Evolutionary conservation across 1,140 invertebrate species (phyloP).

Genomic region (Drosophila bocqueti): DNA sequence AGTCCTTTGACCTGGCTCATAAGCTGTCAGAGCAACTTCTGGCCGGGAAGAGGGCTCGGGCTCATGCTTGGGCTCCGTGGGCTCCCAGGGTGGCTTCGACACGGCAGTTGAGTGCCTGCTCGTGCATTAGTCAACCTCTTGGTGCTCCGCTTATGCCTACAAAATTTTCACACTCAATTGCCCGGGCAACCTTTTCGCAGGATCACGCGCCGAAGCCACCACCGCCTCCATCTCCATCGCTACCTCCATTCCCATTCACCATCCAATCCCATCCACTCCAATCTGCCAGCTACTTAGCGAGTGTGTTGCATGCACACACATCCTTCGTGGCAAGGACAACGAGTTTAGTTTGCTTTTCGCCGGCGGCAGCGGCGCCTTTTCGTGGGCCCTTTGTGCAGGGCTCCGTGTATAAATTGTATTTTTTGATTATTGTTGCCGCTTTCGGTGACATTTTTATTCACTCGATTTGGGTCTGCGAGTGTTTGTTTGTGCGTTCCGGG

Average conservation of each 20-base stretch:
- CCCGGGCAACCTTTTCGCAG: constrained; percentile 80
- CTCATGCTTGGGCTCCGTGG: neutral
- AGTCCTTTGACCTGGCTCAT: constrained; percentile 70
- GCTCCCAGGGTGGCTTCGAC: constrained; percentile 30
- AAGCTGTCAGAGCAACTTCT: constrained; percentile 62
- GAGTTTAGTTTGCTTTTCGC: constrained; percentile 65
- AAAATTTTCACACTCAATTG: constrained; percentile 83
- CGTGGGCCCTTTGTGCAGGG: constrained; percentile 49
- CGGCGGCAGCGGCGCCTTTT: constrained; percentile 35
- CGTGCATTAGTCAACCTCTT: constrained; percentile 75
- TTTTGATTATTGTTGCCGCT: constrained; percentile 68
- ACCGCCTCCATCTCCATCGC: constrained; percentile 10
- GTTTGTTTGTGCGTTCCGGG: constrained; percentile 16
- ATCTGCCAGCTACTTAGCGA: constrained; percentile 72
- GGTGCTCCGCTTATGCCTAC: constrained; percentile 53
- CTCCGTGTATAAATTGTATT: constrained; percentile 72
- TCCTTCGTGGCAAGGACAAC: constrained; percentile 42
- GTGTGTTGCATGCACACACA: constrained; percentile 68
- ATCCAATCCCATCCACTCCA: constrained; percentile 18
- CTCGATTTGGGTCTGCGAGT: constrained; percentile 36
- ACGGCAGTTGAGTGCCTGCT: constrained; percentile 79
- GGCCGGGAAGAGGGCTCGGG: constrained; percentile 10
- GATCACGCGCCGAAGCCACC: constrained; percentile 66
- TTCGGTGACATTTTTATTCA: constrained; percentile 80
- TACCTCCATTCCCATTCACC: neutral